A percentile compares a stretch with the other conserved stretches of the same genome.
These are phyloP conservation scores for Sinocyclocheilus grahami DNA, from an alignment of 2,113 vertebrate genomes.

Conservation along the genomic window DNA sequence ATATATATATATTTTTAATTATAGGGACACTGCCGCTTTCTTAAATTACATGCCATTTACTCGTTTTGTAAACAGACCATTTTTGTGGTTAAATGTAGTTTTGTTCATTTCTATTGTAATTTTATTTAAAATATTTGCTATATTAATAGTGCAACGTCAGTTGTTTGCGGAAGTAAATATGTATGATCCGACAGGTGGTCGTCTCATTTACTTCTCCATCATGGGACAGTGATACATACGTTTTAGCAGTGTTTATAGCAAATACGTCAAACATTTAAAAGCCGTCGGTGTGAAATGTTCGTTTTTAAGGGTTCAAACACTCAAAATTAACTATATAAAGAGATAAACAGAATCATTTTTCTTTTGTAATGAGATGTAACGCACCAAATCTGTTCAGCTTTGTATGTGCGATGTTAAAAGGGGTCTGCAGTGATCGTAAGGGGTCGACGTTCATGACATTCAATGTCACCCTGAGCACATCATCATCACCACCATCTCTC, in stretches of 20 bases:
- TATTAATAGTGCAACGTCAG: neutral
- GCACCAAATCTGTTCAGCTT: too few species aligned
- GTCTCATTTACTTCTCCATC: neutral
- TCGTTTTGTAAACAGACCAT: neutral
- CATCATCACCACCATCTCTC: conserved; percentile 28
- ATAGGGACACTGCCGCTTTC: neutral
- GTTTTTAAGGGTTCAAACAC: neutral
- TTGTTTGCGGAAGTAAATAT: neutral
- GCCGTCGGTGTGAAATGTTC: neutral
- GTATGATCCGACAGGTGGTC: conserved; percentile 15
- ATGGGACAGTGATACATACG: neutral
- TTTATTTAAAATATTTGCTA: neutral
- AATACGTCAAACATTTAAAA: neutral
- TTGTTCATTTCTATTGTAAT: neutral
- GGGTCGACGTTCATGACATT: conserved; percentile 8
- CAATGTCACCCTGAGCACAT: conserved; percentile 46
- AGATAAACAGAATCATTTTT: neutral
- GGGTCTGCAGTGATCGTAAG: too few species aligned
- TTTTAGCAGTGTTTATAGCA: neutral
- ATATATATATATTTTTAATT: neutral
- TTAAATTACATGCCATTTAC: neutral
- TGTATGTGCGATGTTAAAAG: too few species aligned
- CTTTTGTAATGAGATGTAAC: too few species aligned
- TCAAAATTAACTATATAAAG: neutral
- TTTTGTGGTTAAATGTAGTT: neutral